Base-by-base conservation (phyloP, 2,797 vertebrate genomes). In the Eulemur mongoz region DNA sequence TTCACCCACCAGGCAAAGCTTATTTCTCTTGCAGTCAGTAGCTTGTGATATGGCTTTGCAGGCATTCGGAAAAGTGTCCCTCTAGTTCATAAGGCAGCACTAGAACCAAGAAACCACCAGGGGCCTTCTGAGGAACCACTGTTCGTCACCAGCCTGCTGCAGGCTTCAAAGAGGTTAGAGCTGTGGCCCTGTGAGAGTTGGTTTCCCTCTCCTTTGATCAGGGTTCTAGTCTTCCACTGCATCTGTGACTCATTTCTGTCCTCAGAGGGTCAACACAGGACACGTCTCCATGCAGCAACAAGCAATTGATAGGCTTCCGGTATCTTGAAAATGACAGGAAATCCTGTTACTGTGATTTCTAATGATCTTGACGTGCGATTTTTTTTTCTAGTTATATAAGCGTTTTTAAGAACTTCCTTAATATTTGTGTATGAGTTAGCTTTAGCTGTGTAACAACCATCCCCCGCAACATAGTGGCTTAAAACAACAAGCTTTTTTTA, bases 361-460 rank as follows among this genome's bases (percentile, higher is more conserved):
- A 61, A 50, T 59, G 72, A 38, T 85, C 43, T 79, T 70, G 67
- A 72, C 22, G 30, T 30, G 27, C 17, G n/a, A 40, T 61, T 70
- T 70, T 72, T 40, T 73, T 85, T 87, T 38, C 0, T 43, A 69
- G 43, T 82, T 54, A 50, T 5, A 32, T 38, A 84, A 43, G 63
- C 30, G 9, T 75, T 92, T 85, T 75, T 30, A 89, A 95, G 50
- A 96, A 69, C 40, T 78, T 80, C 72, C 32, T 63, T 84, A 85
- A 45, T 75, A 45, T 89, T 85, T 89, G 50, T 85, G 50, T 76
- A 85, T 75, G 27, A 9, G 57, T 73, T 70, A 78, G 40, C 72
- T 61, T 85, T 69, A n/a, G 32, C 92, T 80, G 48, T 91, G n/a
- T 91, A 84, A 93, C 76, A 95, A 83, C 30, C 20, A 14, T 15